These are phyloP conservation scores for Heliconius sara DNA, from an alignment of 2,888 invertebrate species.

Conservation along the genomic window DNA sequence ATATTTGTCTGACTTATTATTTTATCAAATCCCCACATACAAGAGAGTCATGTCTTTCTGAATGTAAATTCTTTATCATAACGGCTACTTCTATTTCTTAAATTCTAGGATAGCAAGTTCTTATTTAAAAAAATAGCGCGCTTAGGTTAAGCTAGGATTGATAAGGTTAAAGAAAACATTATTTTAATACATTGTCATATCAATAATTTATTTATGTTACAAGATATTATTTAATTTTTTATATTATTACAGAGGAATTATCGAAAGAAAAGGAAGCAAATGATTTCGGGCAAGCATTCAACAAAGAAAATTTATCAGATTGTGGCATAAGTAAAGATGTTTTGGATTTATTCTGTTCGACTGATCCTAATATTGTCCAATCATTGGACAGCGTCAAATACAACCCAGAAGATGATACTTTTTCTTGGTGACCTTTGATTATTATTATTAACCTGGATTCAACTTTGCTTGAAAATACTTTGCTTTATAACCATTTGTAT, in stretches of 20 bases:
- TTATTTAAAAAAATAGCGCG: background rate
- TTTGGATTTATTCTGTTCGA: slow-evolving; percentile 87
- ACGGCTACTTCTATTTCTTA: background rate
- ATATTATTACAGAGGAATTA: slow-evolving; percentile 71
- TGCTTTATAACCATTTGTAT: background rate
- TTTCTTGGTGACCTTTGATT: slow-evolving; percentile 71
- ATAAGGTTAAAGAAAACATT: background rate
- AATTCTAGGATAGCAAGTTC: background rate
- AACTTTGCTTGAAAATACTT: background rate
- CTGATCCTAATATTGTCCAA: slow-evolving; percentile 80
- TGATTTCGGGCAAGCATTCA: slow-evolving; percentile 87
- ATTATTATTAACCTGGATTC: background rate
- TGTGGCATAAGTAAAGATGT: slow-evolving; percentile 88
- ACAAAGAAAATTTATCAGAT: slow-evolving; percentile 93
- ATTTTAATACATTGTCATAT: background rate
- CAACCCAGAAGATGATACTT: slow-evolving; percentile 83
- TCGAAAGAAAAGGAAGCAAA: slow-evolving; percentile 79
- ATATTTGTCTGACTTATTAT: too few relatives aligned
- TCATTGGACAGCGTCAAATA: slow-evolving; percentile 87
- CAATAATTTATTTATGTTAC: background rate
- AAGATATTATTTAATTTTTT: background rate
- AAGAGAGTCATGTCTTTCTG: background rate
- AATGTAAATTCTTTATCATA: background rate
- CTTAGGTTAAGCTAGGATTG: background rate
- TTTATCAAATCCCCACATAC: too few relatives aligned